phyloP scores from a whole-genome alignment of 1,140 invertebrate species.

The Drosophila sproati region DNA sequence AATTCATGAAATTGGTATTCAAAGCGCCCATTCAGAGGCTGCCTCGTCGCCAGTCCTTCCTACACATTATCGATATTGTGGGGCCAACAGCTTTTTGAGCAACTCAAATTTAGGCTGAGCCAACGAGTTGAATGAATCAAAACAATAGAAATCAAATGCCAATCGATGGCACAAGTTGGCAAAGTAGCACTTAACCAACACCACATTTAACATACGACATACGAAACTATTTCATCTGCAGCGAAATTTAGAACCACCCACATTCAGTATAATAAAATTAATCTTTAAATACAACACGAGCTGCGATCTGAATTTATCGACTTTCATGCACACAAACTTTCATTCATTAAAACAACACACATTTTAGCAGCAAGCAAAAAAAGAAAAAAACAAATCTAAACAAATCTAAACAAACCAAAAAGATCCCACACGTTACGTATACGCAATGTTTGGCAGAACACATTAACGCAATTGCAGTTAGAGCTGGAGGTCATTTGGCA shows the following conservation, averaged over 20 bases:
- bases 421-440: conserved; percentile 55
- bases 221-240: conserved; percentile 34
- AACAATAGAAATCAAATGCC: conserved; percentile 42
- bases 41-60: conserved; percentile 61
- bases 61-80: conserved; percentile 53
- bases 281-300: conserved; percentile 7
- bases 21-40: conserved; percentile 41
- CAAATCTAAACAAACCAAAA: conserved; percentile 11
- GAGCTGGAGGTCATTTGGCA: conserved; percentile 1
- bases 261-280: conserved; percentile 23
- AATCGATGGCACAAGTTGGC: conserved; percentile 49
- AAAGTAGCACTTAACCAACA: conserved; percentile 66
- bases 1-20: conserved; percentile 40
- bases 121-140: conserved; percentile 47
- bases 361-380: background rate
- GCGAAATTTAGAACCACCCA: conserved; percentile 66
- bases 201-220: conserved; percentile 61
- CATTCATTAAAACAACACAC: conserved; percentile 27
- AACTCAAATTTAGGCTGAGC: conserved; percentile 45
- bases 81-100: conserved; percentile 38
- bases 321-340: background rate
- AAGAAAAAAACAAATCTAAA: conserved; percentile 20
- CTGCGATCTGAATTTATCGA: conserved; percentile 13
- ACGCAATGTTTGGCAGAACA: conserved; percentile 51
- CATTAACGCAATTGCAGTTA: background rate